Evolutionary conservation across 2,113 vertebrate species (phyloP).

Genomic region (Clarias gariepinus): DNA sequence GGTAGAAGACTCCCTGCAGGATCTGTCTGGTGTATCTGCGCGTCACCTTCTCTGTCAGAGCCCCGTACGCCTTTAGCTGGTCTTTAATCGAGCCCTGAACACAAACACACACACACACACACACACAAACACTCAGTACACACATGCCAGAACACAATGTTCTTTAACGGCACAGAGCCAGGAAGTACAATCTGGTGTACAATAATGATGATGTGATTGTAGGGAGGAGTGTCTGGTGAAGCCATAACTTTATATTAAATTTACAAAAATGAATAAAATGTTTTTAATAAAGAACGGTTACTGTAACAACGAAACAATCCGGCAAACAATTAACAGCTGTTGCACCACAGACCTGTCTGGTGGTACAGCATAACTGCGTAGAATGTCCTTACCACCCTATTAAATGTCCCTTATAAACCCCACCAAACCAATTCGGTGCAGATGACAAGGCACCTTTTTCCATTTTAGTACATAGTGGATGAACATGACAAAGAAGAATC

Average conservation of each 20-base stretch:
- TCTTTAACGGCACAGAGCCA: neutral
- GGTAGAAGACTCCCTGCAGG: constrained; percentile 88
- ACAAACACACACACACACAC: constrained; percentile 29
- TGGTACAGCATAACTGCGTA: neutral
- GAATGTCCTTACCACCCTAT: neutral
- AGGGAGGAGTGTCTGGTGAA: neutral
- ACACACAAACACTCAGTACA: neutral
- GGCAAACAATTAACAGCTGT: neutral
- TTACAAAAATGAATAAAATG: neutral
- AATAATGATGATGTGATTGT: neutral
- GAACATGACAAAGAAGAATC: neutral
- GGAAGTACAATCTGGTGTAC: neutral
- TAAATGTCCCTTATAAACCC: neutral
- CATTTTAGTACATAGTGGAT: neutral
- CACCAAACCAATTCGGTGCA: neutral
- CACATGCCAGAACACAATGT: neutral
- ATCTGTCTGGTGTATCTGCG: constrained; percentile 87
- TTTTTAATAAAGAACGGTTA: neutral
- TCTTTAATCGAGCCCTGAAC: constrained; percentile 88
- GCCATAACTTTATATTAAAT: neutral
- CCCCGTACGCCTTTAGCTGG: constrained; percentile 87
- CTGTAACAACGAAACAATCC: neutral
- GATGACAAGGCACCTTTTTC: neutral
- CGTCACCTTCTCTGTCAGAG: constrained; percentile 88
- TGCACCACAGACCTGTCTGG: neutral